Base-by-base conservation (phyloP, 2,797 vertebrate genomes). In the Argentina silus region DNA sequence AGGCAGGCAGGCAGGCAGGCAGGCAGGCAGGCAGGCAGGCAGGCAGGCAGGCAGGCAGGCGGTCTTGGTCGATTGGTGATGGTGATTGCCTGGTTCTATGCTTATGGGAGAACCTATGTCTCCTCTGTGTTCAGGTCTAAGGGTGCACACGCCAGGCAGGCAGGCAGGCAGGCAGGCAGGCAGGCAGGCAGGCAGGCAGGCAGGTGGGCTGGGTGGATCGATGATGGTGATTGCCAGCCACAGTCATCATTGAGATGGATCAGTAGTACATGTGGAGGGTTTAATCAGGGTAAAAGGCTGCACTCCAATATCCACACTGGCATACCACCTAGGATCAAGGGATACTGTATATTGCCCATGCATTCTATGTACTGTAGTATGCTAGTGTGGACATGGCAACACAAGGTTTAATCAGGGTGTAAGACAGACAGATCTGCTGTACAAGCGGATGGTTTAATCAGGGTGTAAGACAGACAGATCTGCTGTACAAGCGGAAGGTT, bases 181-280 rank as follows among this genome's bases (percentile, higher is more conserved):
- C n/a, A n/a, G 0, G 56, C 45, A 47, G 45, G 45, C 45, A 47
- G 51, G 15, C 11, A 53, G 44, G 63, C 63, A 15, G 17, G 44
- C 50, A 6, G 50, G 6, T 36, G 27, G 27, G 27, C 55, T 36
- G 15, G 50, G 48, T 43, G 27, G 50, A 56, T 43, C 9, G 7
- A 17, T 42, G 51, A 2, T 63, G 27, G 23, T 66, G 53, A 73
- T 73, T 23, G 43, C 43, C 63, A 57, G 63, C 51, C 60, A 63
- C 43, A 47, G 67, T 36, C 73, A 69, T 57, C 73, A 69, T 11
- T 12, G 57, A 61, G 48, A 64, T 61, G 15, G 67, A 69, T 55
- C 43, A 64, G 36, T 44, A 48, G 51, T 27, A 48, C 67, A 70
- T 9, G 65, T n/a, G 17, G 42, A 23, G 53, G 63, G 12, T 68